A percentile compares a stretch with the other conserved stretches of the same genome.
Conservation (phyloP, 2,888 invertebrate genomes). For the Platycheirus rosarum region DNA sequence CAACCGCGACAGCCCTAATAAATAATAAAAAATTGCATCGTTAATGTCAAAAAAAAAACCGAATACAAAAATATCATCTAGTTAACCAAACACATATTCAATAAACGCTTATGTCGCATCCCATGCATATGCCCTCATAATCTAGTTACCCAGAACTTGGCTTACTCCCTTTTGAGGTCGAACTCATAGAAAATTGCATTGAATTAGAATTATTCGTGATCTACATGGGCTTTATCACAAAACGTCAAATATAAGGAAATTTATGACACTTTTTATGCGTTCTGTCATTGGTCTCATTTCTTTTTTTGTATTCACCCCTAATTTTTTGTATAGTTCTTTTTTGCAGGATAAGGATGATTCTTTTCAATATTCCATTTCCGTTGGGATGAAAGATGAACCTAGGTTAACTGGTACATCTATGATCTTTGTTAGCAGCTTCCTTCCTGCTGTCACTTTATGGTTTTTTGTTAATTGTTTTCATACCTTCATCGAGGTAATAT, state of each 20-base stretch:
- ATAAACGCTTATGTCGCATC: conserved; percentile 23
- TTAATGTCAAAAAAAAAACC: conserved; percentile 23
- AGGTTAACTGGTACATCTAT: conserved; percentile 28
- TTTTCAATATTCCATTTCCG: conserved; percentile 52
- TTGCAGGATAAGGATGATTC: conserved; percentile 30
- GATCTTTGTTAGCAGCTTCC: conserved; percentile 45
- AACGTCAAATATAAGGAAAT: conserved; percentile 50
- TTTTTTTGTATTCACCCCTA: conserved; percentile 24
- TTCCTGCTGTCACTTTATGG: conserved; percentile 21
- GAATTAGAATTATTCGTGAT: conserved; percentile 46
- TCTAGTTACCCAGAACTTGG: not conserved
- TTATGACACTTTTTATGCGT: conserved; percentile 65
- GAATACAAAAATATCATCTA: conserved; percentile 55
- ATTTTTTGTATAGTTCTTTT: conserved; percentile 19
- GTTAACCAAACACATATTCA: conserved; percentile 50
- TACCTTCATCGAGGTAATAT: conserved; percentile 31
- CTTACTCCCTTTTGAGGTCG: conserved; percentile 41
- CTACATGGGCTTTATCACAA: not conserved
- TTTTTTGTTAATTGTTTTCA: conserved; percentile 67
- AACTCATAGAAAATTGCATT: conserved; percentile 50
- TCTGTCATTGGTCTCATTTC: conserved; percentile 5
- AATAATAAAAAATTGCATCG: conserved; percentile 48
- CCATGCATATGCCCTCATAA: conserved; percentile 60
- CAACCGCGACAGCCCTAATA: conserved; percentile 37
- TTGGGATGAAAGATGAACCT: conserved; percentile 20